Base-by-base conservation (phyloP, 2,113 vertebrate species). In the Erythrolamprus reginae region DNA sequence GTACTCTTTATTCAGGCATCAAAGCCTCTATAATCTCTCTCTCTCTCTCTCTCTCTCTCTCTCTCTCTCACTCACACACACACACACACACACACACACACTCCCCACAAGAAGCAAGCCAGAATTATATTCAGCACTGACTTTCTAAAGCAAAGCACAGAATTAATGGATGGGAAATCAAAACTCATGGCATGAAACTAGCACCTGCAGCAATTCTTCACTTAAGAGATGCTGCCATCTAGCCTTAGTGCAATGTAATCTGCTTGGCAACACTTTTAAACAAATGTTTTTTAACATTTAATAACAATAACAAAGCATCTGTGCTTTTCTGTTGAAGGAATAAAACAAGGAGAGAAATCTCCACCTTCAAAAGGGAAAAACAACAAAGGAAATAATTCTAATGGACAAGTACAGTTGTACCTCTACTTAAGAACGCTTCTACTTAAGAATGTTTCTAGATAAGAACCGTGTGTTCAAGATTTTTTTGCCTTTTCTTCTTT, bases 141-240 rank as follows among this genome's bases (percentile, higher is more conserved):
- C 38, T 70, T 94, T 92, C 84, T 24, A 47, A 90, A 94, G 56
- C 86, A 91, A 91, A 90, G 88, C 83, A 89, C 47, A 48, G 87
- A 91, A 88, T 50, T 50, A 90, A 42, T 77, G 15, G 15, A 38
- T 77, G 6, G 17, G 15, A 17, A 77, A 38, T 19, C n/a, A 91
- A 91, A 91, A 90, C 10, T 50, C 51, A 56, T 3, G 93, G 90
- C 93, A 92, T 93, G 91, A 93, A 89, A 92, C 82, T 85, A 91
- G 77, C 13, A 56, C 92, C 28, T 52, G 38, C 88, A 47, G 53
- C 83, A 26, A 3, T 82, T 83, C 48, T 65, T 95, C 94, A 92
- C 89, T 93, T 92, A 87, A 93, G 85, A 55, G 70, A 92, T 90
- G 95, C 42, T 95, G 94, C 94, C 95, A 93, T 92, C 95, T 96